Base-by-base conservation (phyloP, 2,888 invertebrate genomes). In the Platypus cylindrus region DNA sequence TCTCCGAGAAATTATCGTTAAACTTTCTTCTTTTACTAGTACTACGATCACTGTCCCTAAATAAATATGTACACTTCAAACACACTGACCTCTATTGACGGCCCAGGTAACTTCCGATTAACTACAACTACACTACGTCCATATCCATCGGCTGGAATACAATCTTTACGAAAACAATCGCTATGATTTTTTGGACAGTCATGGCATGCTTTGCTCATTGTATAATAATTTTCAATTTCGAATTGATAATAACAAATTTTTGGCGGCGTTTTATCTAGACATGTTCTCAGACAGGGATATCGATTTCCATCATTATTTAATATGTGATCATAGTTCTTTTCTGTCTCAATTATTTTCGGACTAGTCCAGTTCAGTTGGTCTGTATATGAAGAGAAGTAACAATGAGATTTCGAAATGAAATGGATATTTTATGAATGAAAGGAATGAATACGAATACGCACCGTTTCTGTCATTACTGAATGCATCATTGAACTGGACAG, bases 31-130 rank as follows among this genome's bases (percentile, higher is more conserved):
- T n/a, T n/a, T n/a, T n/a, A n/a, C n/a, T n/a, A n/a, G n/a, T n/a
- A n/a, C n/a, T n/a, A n/a, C n/a, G n/a, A n/a, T n/a, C n/a, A n/a
- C n/a, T n/a, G n/a, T n/a, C n/a, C n/a, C n/a, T n/a, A n/a, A n/a
- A n/a, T n/a, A n/a, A n/a, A n/a, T n/a, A n/a, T n/a, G 5, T 11
- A 5, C 12, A 26, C 11, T 26, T 12, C 2, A 26, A 30, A 14
- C 16, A 11, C 20, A 22, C 35, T 45, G 55, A 84, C 85, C 71
- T 89, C 81, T 33, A 91, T 75, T 1, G 76, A 60, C 1, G 90
- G 90, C 25, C 90, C 90, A 0, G 91, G 90, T 70, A 91, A 72
- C 64, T 78, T 78, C 45, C 90, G 72, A 63, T 91, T 91, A 3
- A 89, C 71, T 0, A 83, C 79, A 9, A 81, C 71, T 18, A 91